These are phyloP conservation scores for Aphrocallistes beatrix DNA, from an alignment of 37 sponge, comb jelly and placozoan genomes.

Conservation along the genomic window DNA sequence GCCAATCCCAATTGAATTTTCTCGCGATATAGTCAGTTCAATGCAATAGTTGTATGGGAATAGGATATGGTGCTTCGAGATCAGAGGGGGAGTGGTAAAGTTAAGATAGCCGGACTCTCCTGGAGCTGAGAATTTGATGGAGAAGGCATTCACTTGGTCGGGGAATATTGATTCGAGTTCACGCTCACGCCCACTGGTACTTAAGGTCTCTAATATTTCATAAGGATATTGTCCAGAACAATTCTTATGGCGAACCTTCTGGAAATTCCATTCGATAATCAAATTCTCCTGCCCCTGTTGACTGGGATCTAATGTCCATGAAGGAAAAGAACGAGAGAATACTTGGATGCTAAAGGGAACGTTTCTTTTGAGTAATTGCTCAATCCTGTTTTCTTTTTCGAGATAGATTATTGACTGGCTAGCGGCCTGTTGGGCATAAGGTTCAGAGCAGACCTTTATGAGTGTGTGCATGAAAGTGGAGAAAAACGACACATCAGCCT, in stretches of 20 bases:
- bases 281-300: neutral
- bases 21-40: neutral
- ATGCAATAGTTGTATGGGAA: neutral
- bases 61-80: neutral
- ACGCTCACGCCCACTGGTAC: neutral
- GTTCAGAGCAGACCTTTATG: neutral
- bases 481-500: neutral
- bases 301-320: neutral
- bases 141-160: neutral
- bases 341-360: neutral
- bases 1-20: neutral
- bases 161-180: neutral
- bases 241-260: slow-evolving; percentile 16
- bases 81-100: neutral
- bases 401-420: neutral
- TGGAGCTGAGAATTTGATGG: neutral
- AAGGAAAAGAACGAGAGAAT: neutral
- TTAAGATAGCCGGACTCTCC: slow-evolving; percentile 1
- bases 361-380: neutral
- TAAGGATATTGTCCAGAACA: neutral
- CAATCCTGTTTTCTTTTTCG: neutral
- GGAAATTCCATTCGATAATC: neutral
- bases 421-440: neutral
- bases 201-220: neutral
- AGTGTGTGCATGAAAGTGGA: neutral